Evolutionary conservation across 2,888 invertebrate species (phyloP).

Genomic region (Norana najaformis): DNA sequence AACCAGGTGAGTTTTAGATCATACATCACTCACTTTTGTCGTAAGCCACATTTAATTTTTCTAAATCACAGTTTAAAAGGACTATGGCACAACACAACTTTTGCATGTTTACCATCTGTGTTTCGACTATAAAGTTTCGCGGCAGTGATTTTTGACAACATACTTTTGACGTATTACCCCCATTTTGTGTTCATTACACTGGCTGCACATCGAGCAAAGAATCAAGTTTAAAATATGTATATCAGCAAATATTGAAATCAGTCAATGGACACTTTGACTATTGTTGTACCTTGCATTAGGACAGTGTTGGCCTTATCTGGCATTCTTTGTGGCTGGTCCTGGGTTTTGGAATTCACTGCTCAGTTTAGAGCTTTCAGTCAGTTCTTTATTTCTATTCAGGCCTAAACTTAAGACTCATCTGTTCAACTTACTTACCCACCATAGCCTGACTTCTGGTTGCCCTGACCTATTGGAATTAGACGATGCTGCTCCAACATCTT

Average conservation of each 20-base stretch:
- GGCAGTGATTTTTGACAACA: not conserved
- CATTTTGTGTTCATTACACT: not conserved
- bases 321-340: no score
- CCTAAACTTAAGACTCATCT: no score
- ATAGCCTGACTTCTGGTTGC: no score
- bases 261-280: no score
- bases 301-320: no score
- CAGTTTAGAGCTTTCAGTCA: no score
- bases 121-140: not conserved
- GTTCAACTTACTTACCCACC: no score
- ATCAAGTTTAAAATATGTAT: not conserved
- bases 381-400: no score
- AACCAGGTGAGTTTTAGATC: constrained; percentile 75
- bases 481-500: not conserved
- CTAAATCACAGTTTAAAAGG: not conserved
- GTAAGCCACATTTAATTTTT: not conserved
- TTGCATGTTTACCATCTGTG: no score
- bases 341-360: no score
- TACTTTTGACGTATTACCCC: not conserved
- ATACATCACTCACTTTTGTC: not conserved
- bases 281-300: no score
- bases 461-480: no score
- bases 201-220: not conserved
- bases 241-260: not conserved
- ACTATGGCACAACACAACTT: not conserved